Percentiles rank a stretch among this genome's conserved stretches.
Conservation (phyloP, 2,888 invertebrate species). For the Eurois occulta region DNA sequence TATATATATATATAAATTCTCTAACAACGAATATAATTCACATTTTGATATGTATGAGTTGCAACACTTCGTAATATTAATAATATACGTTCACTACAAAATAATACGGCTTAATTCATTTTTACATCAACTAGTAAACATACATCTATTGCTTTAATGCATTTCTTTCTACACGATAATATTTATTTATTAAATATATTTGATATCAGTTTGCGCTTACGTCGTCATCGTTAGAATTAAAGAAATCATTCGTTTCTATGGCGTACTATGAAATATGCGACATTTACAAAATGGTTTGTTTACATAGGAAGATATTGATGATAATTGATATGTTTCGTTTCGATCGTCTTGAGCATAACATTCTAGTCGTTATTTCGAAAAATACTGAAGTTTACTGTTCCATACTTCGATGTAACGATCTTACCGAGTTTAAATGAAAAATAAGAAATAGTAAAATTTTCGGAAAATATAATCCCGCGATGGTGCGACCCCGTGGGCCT, state of each 20-base stretch:
- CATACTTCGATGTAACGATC: constrained; percentile 76
- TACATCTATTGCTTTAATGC: constrained; percentile 76
- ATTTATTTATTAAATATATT: constrained; percentile 54
- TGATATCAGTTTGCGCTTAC: constrained; percentile 60
- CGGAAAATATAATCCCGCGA: constrained; percentile 74
- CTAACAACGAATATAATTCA: constrained; percentile 81
- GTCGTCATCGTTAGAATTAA: constrained; percentile 45
- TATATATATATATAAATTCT: constrained; percentile 74
- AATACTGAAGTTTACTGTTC: constrained; percentile 70
- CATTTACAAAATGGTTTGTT: constrained; percentile 73
- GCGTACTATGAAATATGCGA: constrained; percentile 49
- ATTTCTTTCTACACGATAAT: constrained; percentile 62
- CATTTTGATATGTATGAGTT: constrained; percentile 88
- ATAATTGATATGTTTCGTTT: constrained; percentile 72
- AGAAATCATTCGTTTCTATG: constrained; percentile 43
- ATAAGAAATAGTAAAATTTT: constrained; percentile 72
- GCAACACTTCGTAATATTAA: constrained; percentile 68
- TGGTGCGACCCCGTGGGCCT: constrained; percentile 25
- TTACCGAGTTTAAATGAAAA: constrained; percentile 57
- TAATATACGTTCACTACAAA: constrained; percentile 74
- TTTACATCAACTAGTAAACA: constrained; percentile 76
- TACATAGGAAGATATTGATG: constrained; percentile 75
- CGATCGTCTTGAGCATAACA: constrained; percentile 74
- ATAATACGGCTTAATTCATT: constrained; percentile 77
- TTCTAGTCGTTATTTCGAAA: constrained; percentile 67